These are phyloP conservation scores for Apodemia mormo DNA, from an alignment of 2,888 invertebrate genomes.

Conservation along the genomic window DNA sequence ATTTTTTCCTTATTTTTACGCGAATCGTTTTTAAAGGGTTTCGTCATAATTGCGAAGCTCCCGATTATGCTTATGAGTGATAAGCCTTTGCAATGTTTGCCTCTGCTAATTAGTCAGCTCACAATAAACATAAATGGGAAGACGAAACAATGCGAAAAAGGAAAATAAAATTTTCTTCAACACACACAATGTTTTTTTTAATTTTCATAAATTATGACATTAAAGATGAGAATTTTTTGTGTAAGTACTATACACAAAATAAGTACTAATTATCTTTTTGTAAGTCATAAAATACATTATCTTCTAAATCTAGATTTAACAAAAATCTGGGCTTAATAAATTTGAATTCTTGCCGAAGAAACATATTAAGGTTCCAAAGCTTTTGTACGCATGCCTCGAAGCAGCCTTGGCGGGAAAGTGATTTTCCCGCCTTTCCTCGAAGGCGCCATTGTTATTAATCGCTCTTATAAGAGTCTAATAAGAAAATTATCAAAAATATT, in stretches of 20 bases:
- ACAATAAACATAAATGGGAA: slow-evolving; percentile 7
- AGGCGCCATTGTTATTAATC: slow-evolving; percentile 49
- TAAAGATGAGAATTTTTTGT: neutral
- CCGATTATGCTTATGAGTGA: slow-evolving; percentile 72
- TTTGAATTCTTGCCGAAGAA: neutral
- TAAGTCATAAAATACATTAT: neutral
- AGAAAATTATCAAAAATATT: slow-evolving; percentile 39
- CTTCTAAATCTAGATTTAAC: neutral
- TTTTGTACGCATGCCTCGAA: slow-evolving; percentile 72
- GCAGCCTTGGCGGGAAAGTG: slow-evolving; percentile 72
- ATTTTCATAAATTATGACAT: neutral
- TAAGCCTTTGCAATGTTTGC: slow-evolving; percentile 46
- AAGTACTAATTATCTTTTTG: neutral
- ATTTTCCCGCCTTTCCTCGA: slow-evolving; percentile 75
- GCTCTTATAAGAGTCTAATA: slow-evolving; percentile 63
- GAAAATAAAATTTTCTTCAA: neutral
- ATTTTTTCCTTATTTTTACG: slow-evolving; percentile 78
- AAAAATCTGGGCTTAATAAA: neutral
- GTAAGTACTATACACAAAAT: neutral
- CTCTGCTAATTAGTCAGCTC: slow-evolving; percentile 23
- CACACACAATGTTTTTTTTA: neutral
- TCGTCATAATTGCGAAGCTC: slow-evolving; percentile 78
- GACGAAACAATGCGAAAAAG: neutral
- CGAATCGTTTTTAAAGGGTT: slow-evolving; percentile 82
- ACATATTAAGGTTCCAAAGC: slow-evolving; percentile 40